A percentile compares a stretch with the other conserved stretches of the same genome.
These are phyloP conservation scores for Melinopterus prodromus DNA, from an alignment of 2,888 invertebrate genomes.

Conservation along the genomic window DNA sequence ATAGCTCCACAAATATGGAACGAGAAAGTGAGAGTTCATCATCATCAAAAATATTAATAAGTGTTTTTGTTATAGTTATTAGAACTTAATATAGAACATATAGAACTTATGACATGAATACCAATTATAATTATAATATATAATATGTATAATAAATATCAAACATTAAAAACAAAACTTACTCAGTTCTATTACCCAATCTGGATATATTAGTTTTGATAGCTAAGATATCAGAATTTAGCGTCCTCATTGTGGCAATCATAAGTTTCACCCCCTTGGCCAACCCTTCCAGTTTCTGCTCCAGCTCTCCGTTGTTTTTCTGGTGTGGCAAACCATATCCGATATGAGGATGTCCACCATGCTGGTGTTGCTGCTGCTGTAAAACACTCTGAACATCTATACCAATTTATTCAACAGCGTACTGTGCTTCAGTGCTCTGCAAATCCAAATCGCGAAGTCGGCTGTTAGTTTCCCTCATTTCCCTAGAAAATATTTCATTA, in stretches of 20 bases:
- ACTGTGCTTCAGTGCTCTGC: conserved; percentile 56
- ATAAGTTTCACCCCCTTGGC: conserved; percentile 48
- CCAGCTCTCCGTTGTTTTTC: conserved; percentile 37
- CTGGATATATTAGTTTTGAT: conserved; percentile 46
- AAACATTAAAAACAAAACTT: conserved; percentile 29
- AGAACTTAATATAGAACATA: no score
- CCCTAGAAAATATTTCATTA: conserved; percentile 43
- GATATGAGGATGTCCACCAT: background rate
- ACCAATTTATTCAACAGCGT: conserved; percentile 57
- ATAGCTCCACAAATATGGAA: no score
- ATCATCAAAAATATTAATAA: no score
- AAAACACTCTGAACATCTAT: conserved; percentile 51
- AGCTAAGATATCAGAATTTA: conserved; percentile 45
- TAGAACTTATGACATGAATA: no score
- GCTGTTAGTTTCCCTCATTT: conserved; percentile 57
- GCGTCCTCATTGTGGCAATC: conserved; percentile 43
- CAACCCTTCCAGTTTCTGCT: conserved; percentile 44
- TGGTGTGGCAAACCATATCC: background rate
- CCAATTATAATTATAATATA: no score
- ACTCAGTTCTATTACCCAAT: conserved; percentile 44
- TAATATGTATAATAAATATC: no score
- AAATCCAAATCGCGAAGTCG: conserved; percentile 60
- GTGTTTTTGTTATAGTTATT: no score
- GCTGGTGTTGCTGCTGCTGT: conserved; percentile 29
- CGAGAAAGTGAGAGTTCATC: no score